phyloP scores from a whole-genome alignment of 2,113 vertebrate species.

The Thermophis baileyi region DNA sequence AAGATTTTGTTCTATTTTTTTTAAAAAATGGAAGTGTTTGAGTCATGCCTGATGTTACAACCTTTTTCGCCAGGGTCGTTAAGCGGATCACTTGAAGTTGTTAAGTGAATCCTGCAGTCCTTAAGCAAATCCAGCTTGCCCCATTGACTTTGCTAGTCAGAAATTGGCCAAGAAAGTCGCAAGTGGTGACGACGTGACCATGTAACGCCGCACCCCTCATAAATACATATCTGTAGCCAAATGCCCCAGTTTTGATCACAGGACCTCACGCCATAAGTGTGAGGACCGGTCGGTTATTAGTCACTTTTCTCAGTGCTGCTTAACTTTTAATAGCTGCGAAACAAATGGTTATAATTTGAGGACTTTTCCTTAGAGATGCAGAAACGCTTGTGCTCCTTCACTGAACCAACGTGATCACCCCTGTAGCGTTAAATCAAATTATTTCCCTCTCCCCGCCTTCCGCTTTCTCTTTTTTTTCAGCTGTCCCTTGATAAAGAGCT shows the following conservation, averaged over 20 bases:
- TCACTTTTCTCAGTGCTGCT: background rate
- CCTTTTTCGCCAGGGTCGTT: too few species aligned
- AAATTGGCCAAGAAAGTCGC: too few species aligned
- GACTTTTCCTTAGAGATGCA: background rate
- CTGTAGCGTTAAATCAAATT: slow-evolving; percentile 44
- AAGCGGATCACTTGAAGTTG: too few species aligned
- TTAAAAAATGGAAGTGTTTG: background rate
- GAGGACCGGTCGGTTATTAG: background rate
- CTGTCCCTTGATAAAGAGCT: slow-evolving; percentile 81
- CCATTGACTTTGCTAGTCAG: too few species aligned
- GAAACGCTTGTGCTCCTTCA: slow-evolving; percentile 18
- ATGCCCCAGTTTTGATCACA: too few species aligned
- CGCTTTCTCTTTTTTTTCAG: slow-evolving; percentile 63
- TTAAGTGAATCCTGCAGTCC: too few species aligned
- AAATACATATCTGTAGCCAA: background rate
- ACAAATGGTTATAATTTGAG: background rate
- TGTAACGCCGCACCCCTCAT: background rate
- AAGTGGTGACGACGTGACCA: too few species aligned
- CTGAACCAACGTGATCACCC: slow-evolving; percentile 21
- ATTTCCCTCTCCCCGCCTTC: slow-evolving; percentile 37
- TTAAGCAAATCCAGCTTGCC: too few species aligned
- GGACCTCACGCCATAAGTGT: too few species aligned
- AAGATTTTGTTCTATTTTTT: background rate
- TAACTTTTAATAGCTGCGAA: background rate
- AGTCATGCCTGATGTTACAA: too few species aligned